phyloP scores from a whole-genome alignment of 2,113 vertebrate species.

The Hemichromis elongatus region DNA sequence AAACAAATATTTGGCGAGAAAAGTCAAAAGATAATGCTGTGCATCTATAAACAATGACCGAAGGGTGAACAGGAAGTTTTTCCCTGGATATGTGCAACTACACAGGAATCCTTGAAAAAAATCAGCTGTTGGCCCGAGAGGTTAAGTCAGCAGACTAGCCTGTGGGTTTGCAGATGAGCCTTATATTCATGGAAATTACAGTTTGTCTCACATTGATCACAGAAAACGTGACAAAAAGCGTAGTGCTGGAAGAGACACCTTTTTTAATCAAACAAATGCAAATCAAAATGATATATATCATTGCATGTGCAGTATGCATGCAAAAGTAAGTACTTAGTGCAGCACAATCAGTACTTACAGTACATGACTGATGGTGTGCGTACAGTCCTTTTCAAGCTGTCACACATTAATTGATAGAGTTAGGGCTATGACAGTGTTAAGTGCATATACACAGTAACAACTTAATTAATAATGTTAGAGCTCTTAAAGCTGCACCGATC shows the following conservation, averaged over 20 bases:
- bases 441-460: neutral
- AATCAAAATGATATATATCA: neutral
- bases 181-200: neutral
- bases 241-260: neutral
- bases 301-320: neutral
- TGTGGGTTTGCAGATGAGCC: neutral
- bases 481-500: conserved; percentile 1
- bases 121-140: neutral
- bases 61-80: neutral
- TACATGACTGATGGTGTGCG: neutral
- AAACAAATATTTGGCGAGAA: neutral
- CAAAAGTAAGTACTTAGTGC: neutral
- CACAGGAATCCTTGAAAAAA: neutral
- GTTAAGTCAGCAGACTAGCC: neutral
- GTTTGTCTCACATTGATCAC: neutral
- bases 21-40: neutral
- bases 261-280: neutral
- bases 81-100: neutral
- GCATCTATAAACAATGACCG: neutral
- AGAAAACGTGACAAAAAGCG: neutral
- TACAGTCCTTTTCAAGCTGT: neutral
- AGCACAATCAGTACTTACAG: neutral
- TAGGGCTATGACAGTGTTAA: neutral
- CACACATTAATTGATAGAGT: neutral
- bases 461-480: neutral